These are phyloP conservation scores for Fundulus diaphanus DNA, from an alignment of 2,797 vertebrate genomes.

Conservation along the genomic window DNA sequence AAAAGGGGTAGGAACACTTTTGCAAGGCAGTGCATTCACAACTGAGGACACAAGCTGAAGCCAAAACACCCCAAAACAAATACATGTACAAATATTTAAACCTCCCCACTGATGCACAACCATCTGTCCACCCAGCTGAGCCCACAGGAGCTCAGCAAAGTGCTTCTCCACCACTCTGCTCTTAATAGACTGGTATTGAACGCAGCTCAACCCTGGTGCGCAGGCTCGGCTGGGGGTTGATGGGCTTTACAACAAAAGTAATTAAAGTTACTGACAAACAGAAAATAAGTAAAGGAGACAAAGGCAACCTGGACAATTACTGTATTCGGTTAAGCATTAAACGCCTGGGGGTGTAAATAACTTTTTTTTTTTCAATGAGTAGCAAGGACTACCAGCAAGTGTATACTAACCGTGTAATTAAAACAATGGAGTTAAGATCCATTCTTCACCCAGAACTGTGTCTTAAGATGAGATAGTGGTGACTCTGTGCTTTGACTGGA, in stretches of 20 bases:
- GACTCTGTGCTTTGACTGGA: background rate
- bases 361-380: conserved; percentile 26
- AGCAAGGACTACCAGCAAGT: background rate
- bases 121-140: background rate
- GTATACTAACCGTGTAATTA: background rate
- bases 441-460: background rate
- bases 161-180: conserved; percentile 6
- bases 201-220: conserved; percentile 20
- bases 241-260: conserved; percentile 61
- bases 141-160: conserved; percentile 4
- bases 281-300: conserved; percentile 31
- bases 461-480: background rate
- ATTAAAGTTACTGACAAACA: conserved; percentile 65
- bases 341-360: background rate
- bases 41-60: background rate
- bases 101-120: background rate
- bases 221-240: conserved; percentile 40
- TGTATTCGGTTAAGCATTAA: conserved; percentile 60
- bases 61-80: background rate
- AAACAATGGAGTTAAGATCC: conserved; percentile 3
- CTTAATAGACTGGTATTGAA: conserved; percentile 22
- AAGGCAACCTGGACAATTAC: conserved; percentile 52
- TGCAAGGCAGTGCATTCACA: background rate
- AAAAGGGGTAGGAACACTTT: background rate
- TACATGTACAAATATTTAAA: background rate